phyloP scores from a whole-genome alignment of 1,140 invertebrate genomes.

The Lutraria rhynchaena region DNA sequence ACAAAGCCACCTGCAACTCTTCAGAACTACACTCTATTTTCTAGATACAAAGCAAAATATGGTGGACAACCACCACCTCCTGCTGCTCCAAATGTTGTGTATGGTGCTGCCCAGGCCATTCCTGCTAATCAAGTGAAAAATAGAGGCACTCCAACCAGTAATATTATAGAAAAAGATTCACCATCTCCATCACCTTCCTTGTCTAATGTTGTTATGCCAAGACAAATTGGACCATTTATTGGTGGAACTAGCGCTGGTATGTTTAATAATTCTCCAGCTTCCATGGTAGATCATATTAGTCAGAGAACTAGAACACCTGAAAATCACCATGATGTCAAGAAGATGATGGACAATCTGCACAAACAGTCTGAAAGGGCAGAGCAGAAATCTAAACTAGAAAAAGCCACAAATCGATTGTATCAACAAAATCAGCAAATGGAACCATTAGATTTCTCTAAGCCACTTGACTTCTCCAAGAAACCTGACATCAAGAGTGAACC shows the following conservation, averaged over 20 bases:
- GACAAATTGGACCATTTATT: constrained; percentile 77
- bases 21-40: constrained; percentile 56
- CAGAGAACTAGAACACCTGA: constrained; percentile 42
- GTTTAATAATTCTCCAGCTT: constrained; percentile 7
- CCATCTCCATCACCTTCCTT: constrained; percentile 30
- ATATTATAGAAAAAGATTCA: not conserved
- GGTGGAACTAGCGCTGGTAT: constrained; percentile 61
- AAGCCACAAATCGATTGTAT: not conserved
- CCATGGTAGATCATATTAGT: constrained; percentile 8
- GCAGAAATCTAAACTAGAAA: constrained; percentile 21
- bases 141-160: constrained; percentile 50
- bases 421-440: constrained; percentile 58
- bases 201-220: constrained; percentile 69
- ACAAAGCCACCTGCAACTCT: constrained; percentile 67
- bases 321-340: constrained; percentile 43
- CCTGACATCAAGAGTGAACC: constrained; percentile 56
- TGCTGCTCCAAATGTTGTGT: constrained; percentile 55
- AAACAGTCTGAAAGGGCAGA: constrained; percentile 25
- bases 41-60: constrained; percentile 46
- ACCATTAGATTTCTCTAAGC: constrained; percentile 77
- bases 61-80: constrained; percentile 46
- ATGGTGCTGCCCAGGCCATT: constrained; percentile 40
- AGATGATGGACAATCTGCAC: constrained; percentile 48
- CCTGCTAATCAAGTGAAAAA: constrained; percentile 40
- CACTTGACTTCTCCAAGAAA: constrained; percentile 46